Evolutionary conservation across 2,888 invertebrate species (phyloP).

Genomic region (Tubiluchus corallicola): DNA sequence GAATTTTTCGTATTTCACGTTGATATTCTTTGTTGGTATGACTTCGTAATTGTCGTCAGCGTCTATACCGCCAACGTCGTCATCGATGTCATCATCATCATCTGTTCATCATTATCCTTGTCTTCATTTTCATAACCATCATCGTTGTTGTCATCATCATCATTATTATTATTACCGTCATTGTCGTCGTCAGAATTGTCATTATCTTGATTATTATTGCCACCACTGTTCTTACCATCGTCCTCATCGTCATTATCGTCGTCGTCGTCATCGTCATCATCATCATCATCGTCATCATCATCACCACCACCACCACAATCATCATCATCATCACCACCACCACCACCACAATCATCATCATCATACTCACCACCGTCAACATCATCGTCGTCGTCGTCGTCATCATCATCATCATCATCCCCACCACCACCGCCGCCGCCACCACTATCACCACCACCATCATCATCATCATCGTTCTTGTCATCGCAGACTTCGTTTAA

Average conservation of each 20-base stretch:
- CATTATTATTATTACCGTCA: no score
- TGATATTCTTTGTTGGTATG: no score
- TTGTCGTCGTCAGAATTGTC: no score
- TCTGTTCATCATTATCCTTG: no score
- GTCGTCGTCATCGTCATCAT: neutral
- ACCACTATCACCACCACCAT: neutral
- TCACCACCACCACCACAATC: neutral
- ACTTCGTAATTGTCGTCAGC: no score
- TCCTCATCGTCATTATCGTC: neutral
- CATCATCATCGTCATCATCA: neutral
- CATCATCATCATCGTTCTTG: constrained; percentile 1
- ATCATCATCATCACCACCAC: neutral
- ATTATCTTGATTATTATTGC: no score
- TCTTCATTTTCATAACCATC: no score
- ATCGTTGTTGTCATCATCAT: no score
- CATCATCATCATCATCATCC: neutral
- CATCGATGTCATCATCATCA: no score
- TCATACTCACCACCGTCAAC: neutral
- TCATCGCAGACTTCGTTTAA: neutral
- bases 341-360: neutral
- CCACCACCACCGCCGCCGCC: neutral
- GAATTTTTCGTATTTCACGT: no score
- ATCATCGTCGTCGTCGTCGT: neutral
- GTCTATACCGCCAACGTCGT: no score
- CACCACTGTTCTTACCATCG: neutral